Percentiles rank a stretch among this genome's conserved stretches.
Conservation (phyloP, 1,140 invertebrate genomes). For the Dolichoris vasculosae region DNA sequence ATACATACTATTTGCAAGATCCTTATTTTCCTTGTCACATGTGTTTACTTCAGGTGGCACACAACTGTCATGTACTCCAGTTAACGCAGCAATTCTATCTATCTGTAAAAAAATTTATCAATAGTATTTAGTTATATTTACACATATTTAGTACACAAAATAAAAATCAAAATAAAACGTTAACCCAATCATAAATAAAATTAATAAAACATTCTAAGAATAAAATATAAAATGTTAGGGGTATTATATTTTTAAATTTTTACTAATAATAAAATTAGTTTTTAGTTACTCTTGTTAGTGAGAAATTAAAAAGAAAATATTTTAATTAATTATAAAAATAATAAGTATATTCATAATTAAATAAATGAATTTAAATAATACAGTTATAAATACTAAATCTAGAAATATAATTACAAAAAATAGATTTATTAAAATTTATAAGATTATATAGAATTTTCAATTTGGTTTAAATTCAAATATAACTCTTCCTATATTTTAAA, state of each 20-base stretch:
- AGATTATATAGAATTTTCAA: background rate
- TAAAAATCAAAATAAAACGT: background rate
- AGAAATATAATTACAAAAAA: too few relatives aligned
- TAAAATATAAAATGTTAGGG: too few relatives aligned
- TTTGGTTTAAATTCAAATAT: background rate
- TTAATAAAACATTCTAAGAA: too few relatives aligned
- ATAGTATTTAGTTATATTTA: slow-evolving; percentile 1
- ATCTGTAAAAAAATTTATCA: slow-evolving; percentile 63
- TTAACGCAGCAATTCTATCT: slow-evolving; percentile 62
- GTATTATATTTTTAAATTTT: too few relatives aligned
- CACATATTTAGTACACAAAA: too few relatives aligned
- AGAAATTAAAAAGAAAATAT: too few relatives aligned
- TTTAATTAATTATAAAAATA: too few relatives aligned
- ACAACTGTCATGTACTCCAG: slow-evolving; percentile 57
- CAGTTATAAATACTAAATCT: background rate
- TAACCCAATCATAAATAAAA: background rate
- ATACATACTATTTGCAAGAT: slow-evolving; percentile 67
- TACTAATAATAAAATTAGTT: too few relatives aligned
- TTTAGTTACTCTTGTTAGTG: too few relatives aligned
- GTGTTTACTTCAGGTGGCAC: slow-evolving; percentile 60
- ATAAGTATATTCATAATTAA: too few relatives aligned
- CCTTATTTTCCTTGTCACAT: slow-evolving; percentile 71
- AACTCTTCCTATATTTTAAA: background rate
- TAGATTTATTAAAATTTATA: background rate
- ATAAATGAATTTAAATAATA: too few relatives aligned